Evolutionary conservation across 2,797 vertebrate genomes (phyloP).

Genomic region (Aulostomus chinensis): DNA sequence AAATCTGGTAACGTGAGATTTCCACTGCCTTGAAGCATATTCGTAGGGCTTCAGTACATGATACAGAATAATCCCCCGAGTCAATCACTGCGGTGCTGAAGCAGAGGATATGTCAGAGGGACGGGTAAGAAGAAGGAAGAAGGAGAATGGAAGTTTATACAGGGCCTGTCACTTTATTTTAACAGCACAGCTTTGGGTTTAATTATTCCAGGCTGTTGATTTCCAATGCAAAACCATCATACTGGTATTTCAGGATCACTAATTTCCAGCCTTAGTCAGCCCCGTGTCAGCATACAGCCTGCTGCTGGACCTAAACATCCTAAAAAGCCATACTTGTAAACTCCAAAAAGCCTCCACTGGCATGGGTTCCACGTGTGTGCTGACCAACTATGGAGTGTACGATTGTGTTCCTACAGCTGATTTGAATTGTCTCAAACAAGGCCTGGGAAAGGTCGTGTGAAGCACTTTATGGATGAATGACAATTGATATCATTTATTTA

Average conservation of each 20-base stretch:
- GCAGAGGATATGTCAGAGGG: no score
- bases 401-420: neutral
- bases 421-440: slow-evolving; percentile 22
- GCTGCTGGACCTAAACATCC: slow-evolving; percentile 1
- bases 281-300: neutral
- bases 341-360: slow-evolving; percentile 5
- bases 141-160: neutral
- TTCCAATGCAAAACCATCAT: neutral
- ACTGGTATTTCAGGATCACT: neutral
- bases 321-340: slow-evolving; percentile 55
- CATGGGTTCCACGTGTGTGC: neutral
- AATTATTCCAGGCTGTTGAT: neutral
- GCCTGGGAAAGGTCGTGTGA: slow-evolving; percentile 31
- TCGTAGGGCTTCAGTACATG: no score
- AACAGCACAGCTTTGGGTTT: neutral
- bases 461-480: slow-evolving; percentile 76
- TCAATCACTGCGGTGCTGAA: no score
- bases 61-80: no score
- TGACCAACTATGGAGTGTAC: neutral
- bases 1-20: no score
- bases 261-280: neutral
- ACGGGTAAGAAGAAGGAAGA: no score
- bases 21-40: no score
- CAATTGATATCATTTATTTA: slow-evolving; percentile 19
- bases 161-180: neutral